Conservation (phyloP, 2,888 invertebrate species). For the Pegoplata infirma region DNA sequence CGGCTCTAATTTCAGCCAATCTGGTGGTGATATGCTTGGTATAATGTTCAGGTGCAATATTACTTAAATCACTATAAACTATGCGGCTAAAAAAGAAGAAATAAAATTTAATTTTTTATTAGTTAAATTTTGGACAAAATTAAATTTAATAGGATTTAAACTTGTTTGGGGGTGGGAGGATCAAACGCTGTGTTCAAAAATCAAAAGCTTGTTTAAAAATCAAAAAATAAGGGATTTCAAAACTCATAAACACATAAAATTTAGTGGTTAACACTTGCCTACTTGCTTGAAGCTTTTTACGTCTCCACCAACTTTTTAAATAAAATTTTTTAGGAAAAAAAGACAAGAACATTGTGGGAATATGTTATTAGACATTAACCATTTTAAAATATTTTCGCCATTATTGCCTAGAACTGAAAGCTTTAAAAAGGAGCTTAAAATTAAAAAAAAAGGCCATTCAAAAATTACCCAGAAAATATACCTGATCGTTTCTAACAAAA, state of each 20-base stretch:
- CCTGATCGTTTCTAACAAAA: no score
- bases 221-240: neutral
- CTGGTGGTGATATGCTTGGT: slow-evolving; percentile 94
- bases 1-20: slow-evolving; percentile 93
- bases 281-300: slow-evolving; percentile 75
- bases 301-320: slow-evolving; percentile 76
- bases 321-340: slow-evolving; percentile 36
- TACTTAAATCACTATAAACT: slow-evolving; percentile 92
- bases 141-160: neutral
- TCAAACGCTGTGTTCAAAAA: no score
- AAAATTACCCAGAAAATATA: no score
- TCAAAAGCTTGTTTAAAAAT: no score
- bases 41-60: slow-evolving; percentile 96
- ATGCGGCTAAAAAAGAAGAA: slow-evolving; percentile 85
- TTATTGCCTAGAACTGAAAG: no score
- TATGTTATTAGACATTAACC: neutral
- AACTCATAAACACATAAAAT: slow-evolving; percentile 1
- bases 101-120: slow-evolving; percentile 20
- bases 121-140: neutral
- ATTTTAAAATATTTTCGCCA: no score
- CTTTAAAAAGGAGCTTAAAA: no score
- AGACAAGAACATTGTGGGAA: slow-evolving; percentile 36
- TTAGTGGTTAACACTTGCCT: slow-evolving; percentile 74
- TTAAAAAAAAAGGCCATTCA: no score
- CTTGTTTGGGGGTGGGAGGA: neutral